Conservation (phyloP, 2,113 vertebrate genomes). For the Muntiacus muntjak region DNA sequence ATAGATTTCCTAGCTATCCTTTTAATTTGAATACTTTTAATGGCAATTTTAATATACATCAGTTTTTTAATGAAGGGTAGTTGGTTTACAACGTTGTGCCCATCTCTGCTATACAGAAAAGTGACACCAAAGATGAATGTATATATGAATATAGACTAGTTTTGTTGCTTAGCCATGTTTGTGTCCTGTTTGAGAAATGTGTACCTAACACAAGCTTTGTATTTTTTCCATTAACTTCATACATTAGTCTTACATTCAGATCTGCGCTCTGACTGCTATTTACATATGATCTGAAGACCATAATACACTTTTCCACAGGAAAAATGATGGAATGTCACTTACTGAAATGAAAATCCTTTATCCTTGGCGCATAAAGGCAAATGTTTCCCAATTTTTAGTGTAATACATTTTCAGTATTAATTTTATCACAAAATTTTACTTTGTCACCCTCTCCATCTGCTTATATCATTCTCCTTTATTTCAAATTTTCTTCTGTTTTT, state of each 20-base stretch:
- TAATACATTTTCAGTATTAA: background rate
- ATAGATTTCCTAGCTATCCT: background rate
- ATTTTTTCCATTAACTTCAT: background rate
- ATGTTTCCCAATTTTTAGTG: background rate
- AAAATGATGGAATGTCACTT: too few relatives aligned
- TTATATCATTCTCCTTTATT: background rate
- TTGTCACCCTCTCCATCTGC: background rate
- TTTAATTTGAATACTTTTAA: background rate
- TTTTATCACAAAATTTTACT: background rate
- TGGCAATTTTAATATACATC: background rate
- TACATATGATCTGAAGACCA: background rate
- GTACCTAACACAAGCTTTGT: background rate
- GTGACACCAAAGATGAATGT: background rate
- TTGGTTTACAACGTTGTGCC: background rate
- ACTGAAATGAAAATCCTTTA: background rate
- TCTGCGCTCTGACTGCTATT: background rate
- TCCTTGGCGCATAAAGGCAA: background rate
- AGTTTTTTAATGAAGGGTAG: background rate
- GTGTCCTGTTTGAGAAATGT: background rate
- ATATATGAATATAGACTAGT: background rate
- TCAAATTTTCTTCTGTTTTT: background rate
- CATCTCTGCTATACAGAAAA: background rate
- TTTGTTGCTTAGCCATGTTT: background rate
- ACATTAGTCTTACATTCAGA: background rate
- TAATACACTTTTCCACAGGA: too few relatives aligned